Base-by-base conservation (phyloP, 2,797 vertebrate species). In the Pseudochirops corinnae region DNA sequence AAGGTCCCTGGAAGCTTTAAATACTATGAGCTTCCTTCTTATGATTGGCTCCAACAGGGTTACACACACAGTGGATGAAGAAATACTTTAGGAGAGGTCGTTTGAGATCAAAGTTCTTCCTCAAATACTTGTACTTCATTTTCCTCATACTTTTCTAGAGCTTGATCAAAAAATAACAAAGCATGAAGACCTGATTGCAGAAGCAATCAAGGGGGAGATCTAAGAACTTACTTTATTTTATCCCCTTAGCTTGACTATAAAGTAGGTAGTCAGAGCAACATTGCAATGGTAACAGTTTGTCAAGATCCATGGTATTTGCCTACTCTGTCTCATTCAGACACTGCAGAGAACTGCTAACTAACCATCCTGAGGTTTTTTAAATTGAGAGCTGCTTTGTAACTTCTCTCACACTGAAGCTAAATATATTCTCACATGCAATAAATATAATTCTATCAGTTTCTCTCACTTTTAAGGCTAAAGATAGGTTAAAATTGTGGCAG, bases 81-180 rank as follows among this genome's bases (percentile, higher is more conserved):
- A 82, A 82, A 39, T 16, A 11, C 55, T 21, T 50, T 53, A 21
- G 10, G 91, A 91, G 60, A 53, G 60, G 29, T 28, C 1, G 1
- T 1, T 0, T 0, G 46, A 28, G 94, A 33, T 39, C 14, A 58
- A 92, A 56, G n/a, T 91, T 92, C 53, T 29, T 94, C 90, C n/a
- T 33, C 4, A 28, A 74, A 62, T 28, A 14, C 56, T 5, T 94
- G 58, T 93, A 95, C 74, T 29, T 14, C 82, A 57, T 95, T 96
- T 97, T 29, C 3, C 91, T 56, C 91, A 58, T 50, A 28, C n/a
- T 92, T 97, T 96, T 96, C 93, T 93, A 90, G 82, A 91, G 96
- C 92, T 96, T 94, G 57, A 91, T 93, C 92, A 95, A 95, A 96
- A 95, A 94, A n/a, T 82, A 55, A 93, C 21, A 52, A 94, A 92